phyloP scores from a whole-genome alignment of 1,140 invertebrate species.

The Drosophila micromelanica region DNA sequence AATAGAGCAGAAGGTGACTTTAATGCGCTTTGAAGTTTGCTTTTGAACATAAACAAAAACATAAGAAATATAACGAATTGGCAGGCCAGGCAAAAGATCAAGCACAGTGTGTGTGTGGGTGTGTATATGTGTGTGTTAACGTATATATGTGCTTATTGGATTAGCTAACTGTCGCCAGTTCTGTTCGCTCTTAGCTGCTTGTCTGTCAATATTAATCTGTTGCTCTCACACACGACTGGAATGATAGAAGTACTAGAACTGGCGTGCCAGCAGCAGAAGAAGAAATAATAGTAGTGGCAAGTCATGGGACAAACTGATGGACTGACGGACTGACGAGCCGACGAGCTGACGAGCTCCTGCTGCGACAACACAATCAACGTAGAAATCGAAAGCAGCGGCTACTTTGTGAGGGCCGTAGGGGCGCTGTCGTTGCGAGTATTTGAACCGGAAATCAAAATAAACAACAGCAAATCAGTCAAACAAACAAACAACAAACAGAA shows the following conservation, averaged over 20 bases:
- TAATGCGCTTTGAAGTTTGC: constrained; percentile 38
- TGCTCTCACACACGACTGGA: constrained; percentile 25
- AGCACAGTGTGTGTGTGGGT: not conserved
- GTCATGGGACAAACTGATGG: not conserved
- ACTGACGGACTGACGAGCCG: constrained; percentile 3
- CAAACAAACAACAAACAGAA: constrained; percentile 72
- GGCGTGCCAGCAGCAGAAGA: constrained; percentile 18
- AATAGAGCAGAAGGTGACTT: not conserved
- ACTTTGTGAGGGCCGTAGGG: constrained; percentile 28
- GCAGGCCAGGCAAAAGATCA: constrained; percentile 29
- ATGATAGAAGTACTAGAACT: constrained; percentile 18
- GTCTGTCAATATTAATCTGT: constrained; percentile 78
- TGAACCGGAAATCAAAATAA: constrained; percentile 81
- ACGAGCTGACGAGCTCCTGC: constrained; percentile 42
- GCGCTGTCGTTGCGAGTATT: constrained; percentile 51
- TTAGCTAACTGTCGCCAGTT: constrained; percentile 51
- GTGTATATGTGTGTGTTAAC: constrained; percentile 1
- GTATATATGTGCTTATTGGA: constrained; percentile 72
- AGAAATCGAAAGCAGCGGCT: constrained; percentile 64
- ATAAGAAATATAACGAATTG: constrained; percentile 20
- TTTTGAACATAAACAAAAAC: constrained; percentile 15
- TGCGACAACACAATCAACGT: constrained; percentile 75
- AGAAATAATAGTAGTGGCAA: constrained; percentile 24
- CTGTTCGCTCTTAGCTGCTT: constrained; percentile 24
- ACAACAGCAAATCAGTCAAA: constrained; percentile 80